Conservation (phyloP, 2,888 invertebrate genomes). For the Clistopyga incitator region DNA sequence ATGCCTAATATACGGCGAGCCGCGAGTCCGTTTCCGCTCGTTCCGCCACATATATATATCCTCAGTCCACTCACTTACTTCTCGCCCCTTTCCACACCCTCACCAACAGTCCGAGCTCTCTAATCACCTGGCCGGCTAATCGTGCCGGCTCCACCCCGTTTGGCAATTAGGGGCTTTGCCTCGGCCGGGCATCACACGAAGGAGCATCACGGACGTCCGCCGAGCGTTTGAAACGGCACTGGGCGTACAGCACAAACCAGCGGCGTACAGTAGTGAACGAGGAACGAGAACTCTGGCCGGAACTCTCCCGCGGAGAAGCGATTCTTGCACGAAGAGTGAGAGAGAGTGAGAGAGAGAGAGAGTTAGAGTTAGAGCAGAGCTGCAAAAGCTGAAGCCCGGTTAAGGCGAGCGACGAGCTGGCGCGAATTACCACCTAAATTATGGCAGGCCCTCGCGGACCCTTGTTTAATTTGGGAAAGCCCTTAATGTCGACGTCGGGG, state of each 20-base stretch:
- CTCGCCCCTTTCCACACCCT: conserved; percentile 28
- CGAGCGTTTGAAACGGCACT: conserved; percentile 56
- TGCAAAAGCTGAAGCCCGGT: conserved; percentile 33
- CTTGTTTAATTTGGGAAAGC: conserved; percentile 79
- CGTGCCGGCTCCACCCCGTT: conserved; percentile 63
- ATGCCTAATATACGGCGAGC: conserved; percentile 71
- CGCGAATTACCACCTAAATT: conserved; percentile 74
- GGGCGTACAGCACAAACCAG: conserved; percentile 51
- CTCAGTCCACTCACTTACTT: background rate
- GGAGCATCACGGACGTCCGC: conserved; percentile 69
- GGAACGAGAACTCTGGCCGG: conserved; percentile 27
- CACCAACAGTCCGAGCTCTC: conserved; percentile 55
- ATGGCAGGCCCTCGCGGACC: conserved; percentile 74
- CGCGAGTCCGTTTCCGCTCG: conserved; percentile 68
- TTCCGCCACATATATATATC: background rate
- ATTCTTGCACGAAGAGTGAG: conserved; percentile 29
- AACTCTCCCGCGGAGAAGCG: conserved; percentile 56
- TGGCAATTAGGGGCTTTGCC: conserved; percentile 65
- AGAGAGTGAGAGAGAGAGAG: conserved; percentile 23
- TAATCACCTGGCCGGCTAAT: conserved; percentile 68
- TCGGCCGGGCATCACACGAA: conserved; percentile 41
- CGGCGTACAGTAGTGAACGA: background rate
- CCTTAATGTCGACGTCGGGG: conserved; percentile 57
- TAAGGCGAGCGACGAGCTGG: conserved; percentile 27
- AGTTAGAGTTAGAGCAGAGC: background rate